Base-by-base conservation (phyloP, 2,113 vertebrate species). In the Phainopepla nitens region DNA sequence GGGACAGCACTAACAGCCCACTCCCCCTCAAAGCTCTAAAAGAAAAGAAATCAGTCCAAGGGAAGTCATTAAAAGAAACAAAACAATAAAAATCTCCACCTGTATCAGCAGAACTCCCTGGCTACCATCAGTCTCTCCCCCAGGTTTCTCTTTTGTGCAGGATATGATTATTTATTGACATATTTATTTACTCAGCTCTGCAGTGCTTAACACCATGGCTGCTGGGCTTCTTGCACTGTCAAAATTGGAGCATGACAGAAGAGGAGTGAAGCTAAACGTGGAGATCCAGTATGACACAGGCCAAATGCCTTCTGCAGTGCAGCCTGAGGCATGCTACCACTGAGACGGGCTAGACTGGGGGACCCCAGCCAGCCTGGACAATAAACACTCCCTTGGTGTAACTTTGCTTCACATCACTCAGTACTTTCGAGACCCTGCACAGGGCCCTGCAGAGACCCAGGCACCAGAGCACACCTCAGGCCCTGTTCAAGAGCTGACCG, bases 81-180 rank as follows among this genome's bases (percentile, higher is more conserved):
- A 95, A 96, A 82, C 66, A 95, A 85, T 90, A 90, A 90, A 95
- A 90, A 39, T n/a, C 56, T 93, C 58, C 35, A 94, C 82, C 68
- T 94, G 62, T 70, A 88, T 62, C 79, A 75, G 90, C 56, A 86
- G 69, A 93, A 88, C 79, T 93, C 94, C 65, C 82, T 83, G 64
- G 44, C 44, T 83, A 82, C 82, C 79, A 80, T 65, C 82, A 85
- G 54, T 42, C 54, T 91, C 66, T 90, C 58, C 58, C 66, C 23
- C 64, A 86, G 27, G 44, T 86, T 96, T 78, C 71, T 91, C 57
- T 73, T 93, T 86, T 44, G 70, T 56, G 79, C 56, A 71, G 68
- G 60, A 77, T 96, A 77, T 56, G 71, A 93, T 95, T 96, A 85
- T 90, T 96, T 96, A 93, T 60, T 75, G 93, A 73, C 79, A 12